Percentiles rank a stretch among this genome's conserved stretches.
phyloP scores from a whole-genome alignment of 2,113 vertebrate genomes.

The Morone chrysops region DNA sequence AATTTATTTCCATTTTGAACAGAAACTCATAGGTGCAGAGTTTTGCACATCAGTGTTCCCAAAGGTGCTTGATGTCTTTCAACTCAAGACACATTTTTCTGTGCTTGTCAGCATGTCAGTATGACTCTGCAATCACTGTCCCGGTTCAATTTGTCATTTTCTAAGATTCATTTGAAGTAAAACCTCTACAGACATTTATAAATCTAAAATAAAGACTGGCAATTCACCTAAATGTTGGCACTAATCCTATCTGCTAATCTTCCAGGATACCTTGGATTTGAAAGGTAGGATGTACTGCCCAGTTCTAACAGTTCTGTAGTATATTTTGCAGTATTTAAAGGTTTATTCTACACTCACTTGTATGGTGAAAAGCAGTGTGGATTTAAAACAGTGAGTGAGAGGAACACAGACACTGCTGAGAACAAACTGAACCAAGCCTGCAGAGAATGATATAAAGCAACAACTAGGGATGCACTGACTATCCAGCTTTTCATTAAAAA shows the following conservation, averaged over 20 bases:
- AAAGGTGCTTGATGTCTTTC: background rate
- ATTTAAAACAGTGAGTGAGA: constrained; percentile 6
- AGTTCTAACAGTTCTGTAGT: background rate
- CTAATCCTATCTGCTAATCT: constrained; percentile 15
- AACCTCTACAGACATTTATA: background rate
- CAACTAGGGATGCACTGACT: constrained; percentile 13
- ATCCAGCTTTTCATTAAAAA: constrained; percentile 8
- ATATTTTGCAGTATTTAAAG: background rate
- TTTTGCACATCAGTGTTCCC: background rate
- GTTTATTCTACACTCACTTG: background rate
- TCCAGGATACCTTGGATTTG: background rate
- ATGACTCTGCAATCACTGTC: constrained; percentile 1
- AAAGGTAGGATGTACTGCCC: background rate
- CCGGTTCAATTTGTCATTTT: background rate
- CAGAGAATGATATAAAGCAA: constrained; percentile 22
- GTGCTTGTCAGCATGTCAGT: background rate
- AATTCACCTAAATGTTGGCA: background rate
- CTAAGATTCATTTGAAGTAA: background rate
- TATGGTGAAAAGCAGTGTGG: background rate
- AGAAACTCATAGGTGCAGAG: background rate
- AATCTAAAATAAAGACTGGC: background rate
- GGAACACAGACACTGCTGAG: background rate
- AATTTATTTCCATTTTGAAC: background rate
- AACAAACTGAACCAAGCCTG: constrained; percentile 24
- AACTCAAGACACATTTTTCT: background rate